A percentile compares a stretch with the other conserved stretches of the same genome.
phyloP scores from a whole-genome alignment of 2,113 vertebrate species.

The Suncus etruscus region DNA sequence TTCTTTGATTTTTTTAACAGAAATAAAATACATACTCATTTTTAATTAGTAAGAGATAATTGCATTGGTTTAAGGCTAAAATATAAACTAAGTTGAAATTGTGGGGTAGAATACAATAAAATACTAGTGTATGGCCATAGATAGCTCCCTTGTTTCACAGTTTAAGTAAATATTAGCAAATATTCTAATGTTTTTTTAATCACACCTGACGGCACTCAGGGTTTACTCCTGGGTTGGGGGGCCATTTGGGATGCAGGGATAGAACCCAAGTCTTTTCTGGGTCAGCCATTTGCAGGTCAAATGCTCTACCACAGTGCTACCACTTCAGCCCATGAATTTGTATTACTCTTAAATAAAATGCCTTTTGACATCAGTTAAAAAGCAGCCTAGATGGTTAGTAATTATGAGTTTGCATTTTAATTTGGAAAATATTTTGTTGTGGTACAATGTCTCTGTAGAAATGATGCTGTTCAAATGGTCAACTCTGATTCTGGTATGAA shows the following conservation, averaged over 20 bases:
- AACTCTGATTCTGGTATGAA: background rate
- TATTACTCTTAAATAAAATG: conserved; percentile 21
- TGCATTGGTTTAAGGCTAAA: background rate
- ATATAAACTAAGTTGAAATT: conserved; percentile 1
- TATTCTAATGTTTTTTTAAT: too few species aligned
- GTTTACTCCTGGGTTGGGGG: too few species aligned
- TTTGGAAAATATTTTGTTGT: conserved; percentile 33
- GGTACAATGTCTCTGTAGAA: background rate
- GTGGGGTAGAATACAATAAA: background rate
- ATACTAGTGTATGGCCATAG: background rate
- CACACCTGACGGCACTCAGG: too few species aligned
- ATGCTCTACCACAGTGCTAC: too few species aligned
- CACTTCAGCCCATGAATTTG: background rate
- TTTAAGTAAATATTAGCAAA: too few species aligned
- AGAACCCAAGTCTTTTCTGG: too few species aligned
- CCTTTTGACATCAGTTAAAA: background rate
- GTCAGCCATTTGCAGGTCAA: too few species aligned
- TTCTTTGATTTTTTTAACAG: background rate
- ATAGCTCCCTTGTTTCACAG: background rate
- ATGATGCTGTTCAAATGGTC: background rate
- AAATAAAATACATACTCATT: background rate
- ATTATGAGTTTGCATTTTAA: background rate
- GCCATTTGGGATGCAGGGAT: too few species aligned
- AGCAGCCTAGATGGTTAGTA: background rate
- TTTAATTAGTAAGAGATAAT: background rate